Evolutionary conservation across 1,140 invertebrate species (phyloP).

Genomic region (Cotesia glomerata): DNA sequence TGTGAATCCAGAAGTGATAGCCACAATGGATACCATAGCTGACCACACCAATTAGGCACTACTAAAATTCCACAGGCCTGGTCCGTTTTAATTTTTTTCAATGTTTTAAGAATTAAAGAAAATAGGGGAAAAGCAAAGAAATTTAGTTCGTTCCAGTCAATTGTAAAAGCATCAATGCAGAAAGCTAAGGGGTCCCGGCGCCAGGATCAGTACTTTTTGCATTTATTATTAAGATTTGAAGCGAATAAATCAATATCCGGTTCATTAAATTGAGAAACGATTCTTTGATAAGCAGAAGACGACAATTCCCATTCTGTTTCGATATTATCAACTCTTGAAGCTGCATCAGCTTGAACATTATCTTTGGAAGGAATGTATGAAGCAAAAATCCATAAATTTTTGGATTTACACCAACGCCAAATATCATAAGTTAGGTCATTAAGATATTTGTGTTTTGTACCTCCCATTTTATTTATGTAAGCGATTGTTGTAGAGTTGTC

Average conservation of each 20-base stretch:
- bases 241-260: slow-evolving; percentile 43
- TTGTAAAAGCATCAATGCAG: slow-evolving; percentile 26
- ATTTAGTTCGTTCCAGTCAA: slow-evolving; percentile 19
- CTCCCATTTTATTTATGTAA: slow-evolving; percentile 33
- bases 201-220: slow-evolving; percentile 39
- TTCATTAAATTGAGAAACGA: slow-evolving; percentile 7
- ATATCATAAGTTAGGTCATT: slow-evolving; percentile 11
- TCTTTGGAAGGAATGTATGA: slow-evolving; percentile 27
- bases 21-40: slow-evolving; percentile 31
- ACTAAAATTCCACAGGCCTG: slow-evolving; percentile 37
- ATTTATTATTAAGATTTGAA: slow-evolving; percentile 38
- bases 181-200: slow-evolving; percentile 32
- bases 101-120: slow-evolving; percentile 26
- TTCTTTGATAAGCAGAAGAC: slow-evolving; percentile 1
- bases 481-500: slow-evolving; percentile 34
- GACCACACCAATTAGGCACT: slow-evolving; percentile 37
- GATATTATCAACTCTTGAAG: slow-evolving; percentile 3
- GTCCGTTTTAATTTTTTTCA: slow-evolving; percentile 26
- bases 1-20: slow-evolving; percentile 29
- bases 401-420: slow-evolving; percentile 37
- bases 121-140: slow-evolving; percentile 38
- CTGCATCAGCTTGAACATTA: slow-evolving; percentile 21
- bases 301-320: slow-evolving; percentile 27
- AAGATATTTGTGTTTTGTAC: slow-evolving; percentile 17
- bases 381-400: slow-evolving; percentile 29